A percentile compares a stretch with the other conserved stretches of the same genome.
These are phyloP conservation scores for Paragorgia papillata DNA, from an alignment of 92 coral and sea anemone species.

Conservation along the genomic window DNA sequence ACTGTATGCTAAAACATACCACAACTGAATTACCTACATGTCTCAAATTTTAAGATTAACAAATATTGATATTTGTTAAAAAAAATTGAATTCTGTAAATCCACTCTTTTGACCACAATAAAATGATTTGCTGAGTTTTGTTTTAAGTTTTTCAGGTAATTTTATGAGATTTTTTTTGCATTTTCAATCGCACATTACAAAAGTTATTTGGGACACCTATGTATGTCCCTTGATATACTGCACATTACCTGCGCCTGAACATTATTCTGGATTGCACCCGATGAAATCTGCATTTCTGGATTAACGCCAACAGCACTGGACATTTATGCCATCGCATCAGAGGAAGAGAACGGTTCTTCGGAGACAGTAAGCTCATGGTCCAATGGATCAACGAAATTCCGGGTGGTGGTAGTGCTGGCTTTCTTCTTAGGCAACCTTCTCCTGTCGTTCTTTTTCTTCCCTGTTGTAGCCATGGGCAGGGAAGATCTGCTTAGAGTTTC, in stretches of 20 bases:
- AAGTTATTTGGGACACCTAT: slow-evolving; percentile 12
- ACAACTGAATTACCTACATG: too few relatives aligned
- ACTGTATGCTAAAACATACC: too few relatives aligned
- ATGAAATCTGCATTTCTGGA: slow-evolving; percentile 22
- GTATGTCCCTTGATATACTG: slow-evolving; percentile 17
- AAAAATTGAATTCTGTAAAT: too few relatives aligned
- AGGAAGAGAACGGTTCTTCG: slow-evolving; percentile 23
- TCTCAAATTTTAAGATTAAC: too few relatives aligned
- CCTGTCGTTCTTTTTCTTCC: slow-evolving; percentile 24
- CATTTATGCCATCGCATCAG: slow-evolving; percentile 10
- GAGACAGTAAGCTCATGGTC: slow-evolving; percentile 19
- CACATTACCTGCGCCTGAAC: slow-evolving; percentile 23
- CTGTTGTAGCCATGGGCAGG: slow-evolving; percentile 34
- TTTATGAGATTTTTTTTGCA: too few relatives aligned
- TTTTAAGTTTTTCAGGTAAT: too few relatives aligned
- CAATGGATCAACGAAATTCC: slow-evolving; percentile 25
- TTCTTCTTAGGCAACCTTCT: slow-evolving; percentile 23
- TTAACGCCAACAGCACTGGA: slow-evolving; percentile 7
- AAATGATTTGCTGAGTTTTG: too few relatives aligned
- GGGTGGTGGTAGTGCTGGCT: not conserved
- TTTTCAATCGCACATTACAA: too few relatives aligned
- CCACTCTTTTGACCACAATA: too few relatives aligned
- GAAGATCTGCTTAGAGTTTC: slow-evolving; percentile 28
- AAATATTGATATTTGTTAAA: too few relatives aligned
- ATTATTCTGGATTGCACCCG: slow-evolving; percentile 16